Percentiles rank a stretch among this genome's conserved stretches.
Conservation (phyloP, 1,140 invertebrate species). For the Semibalanus balanoides region DNA sequence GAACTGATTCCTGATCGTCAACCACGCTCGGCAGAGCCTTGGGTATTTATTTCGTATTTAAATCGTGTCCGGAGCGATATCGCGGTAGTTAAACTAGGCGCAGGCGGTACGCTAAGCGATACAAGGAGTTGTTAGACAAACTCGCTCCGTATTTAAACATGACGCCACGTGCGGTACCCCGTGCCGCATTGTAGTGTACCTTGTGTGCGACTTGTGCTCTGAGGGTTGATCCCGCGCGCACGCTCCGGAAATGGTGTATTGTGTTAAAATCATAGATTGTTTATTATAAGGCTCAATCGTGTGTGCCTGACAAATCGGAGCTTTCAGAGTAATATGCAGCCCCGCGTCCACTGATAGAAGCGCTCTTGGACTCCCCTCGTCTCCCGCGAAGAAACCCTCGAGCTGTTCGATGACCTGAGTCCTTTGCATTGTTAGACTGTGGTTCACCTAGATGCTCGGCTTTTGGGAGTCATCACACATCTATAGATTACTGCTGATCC, state of each 20-base stretch:
- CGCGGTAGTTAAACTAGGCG: neutral
- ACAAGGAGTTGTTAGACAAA: neutral
- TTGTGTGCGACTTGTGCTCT: too few species aligned
- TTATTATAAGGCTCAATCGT: neutral
- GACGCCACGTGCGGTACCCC: too few species aligned
- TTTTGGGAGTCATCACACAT: neutral
- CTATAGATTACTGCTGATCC: neutral
- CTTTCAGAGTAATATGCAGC: neutral
- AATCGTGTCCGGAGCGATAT: neutral
- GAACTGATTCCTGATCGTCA: too few species aligned
- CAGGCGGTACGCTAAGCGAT: neutral
- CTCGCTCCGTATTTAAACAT: neutral
- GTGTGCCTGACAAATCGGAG: neutral
- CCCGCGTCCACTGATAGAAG: neutral
- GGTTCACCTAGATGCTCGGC: neutral
- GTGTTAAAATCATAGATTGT: neutral
- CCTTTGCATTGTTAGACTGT: neutral
- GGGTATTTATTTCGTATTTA: conserved; percentile 2
- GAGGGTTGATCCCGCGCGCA: neutral
- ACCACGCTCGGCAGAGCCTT: neutral
- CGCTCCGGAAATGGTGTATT: neutral
- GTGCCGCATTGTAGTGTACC: too few species aligned
- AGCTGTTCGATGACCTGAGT: neutral
- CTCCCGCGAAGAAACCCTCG: neutral
- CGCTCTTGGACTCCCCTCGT: neutral